Base-by-base conservation (phyloP, 2,113 vertebrate genomes). In the Gopherus flavomarginatus region DNA sequence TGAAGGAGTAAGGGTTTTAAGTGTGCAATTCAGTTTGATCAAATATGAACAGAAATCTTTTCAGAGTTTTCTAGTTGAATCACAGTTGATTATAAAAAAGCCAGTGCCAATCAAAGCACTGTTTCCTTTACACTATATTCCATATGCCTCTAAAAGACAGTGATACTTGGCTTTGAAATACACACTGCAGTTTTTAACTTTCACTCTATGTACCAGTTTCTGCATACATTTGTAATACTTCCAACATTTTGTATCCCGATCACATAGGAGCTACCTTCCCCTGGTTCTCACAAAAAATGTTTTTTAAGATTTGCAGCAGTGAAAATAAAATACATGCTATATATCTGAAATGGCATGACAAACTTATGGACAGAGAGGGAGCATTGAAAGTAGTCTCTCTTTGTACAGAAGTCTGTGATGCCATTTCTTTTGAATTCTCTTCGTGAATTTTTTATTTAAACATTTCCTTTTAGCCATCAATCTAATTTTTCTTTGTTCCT, bases 371-470 rank as follows among this genome's bases (percentile, higher is more conserved):
- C 52, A 69, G 21, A 54, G 81, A 53, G 79, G 62, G 56, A 62
- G 14, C 5, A 83, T 38, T 93, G 80, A 95, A 24, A 57, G 62
- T 44, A 93, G 62, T 62, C 59, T 57, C 72, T 53, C 81, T 54
- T 16, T 69, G 52, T 11, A 88, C 54, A 96, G n/a, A 95, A 72
- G 21, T 11, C 27, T 90, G 19, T 72, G 11, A 44, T 57, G 65
- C 13, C 81, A 38, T 50, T 82, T 82, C 88, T 94, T 86, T 87
- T 26, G 88, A 90, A 95, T 94, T 82, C 52, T 94, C 56, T 57
- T 89, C 87, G 90, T 95, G 8, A 47, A 49, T 93, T 96, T 95
- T 97, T 91, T 94, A 90, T 94, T 93, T 90, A 86, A 93, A 81
- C 16, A 81, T 94, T 96, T 95, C 89, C 90, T 90, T 89, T 86